phyloP scores from a whole-genome alignment of 64 coral and sea anemone genomes.

The Hydrozoanthus tunicans region DNA sequence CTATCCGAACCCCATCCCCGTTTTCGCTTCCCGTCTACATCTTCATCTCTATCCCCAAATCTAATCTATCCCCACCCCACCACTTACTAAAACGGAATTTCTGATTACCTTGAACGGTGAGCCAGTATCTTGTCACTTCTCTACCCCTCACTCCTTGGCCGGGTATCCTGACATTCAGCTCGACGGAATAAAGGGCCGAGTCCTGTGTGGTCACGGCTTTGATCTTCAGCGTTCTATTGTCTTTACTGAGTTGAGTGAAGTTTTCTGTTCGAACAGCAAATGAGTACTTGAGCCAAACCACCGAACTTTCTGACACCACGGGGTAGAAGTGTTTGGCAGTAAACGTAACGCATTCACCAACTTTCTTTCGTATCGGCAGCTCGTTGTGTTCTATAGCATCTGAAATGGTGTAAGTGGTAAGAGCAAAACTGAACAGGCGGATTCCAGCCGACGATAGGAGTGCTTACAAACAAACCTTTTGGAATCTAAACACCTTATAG shows the following conservation, averaged over 20 bases:
- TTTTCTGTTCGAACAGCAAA: slow-evolving; percentile 25
- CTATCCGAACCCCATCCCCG: no score
- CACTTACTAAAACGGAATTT: neutral
- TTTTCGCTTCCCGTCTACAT: no score
- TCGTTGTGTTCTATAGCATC: slow-evolving; percentile 55
- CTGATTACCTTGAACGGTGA: slow-evolving; percentile 70
- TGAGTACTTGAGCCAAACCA: slow-evolving; percentile 65
- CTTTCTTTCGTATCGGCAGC: slow-evolving; percentile 61
- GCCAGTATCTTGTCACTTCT: slow-evolving; percentile 85
- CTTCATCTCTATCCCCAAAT: no score
- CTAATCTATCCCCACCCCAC: no score
- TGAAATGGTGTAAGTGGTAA: no score
- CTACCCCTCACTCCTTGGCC: slow-evolving; percentile 42
- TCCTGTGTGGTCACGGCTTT: slow-evolving; percentile 41
- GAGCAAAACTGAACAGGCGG: no score
- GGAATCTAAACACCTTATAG: no score
- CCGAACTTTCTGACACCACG: neutral
- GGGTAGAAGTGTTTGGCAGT: slow-evolving; percentile 65
- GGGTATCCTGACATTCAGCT: slow-evolving; percentile 42
- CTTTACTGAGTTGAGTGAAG: neutral
- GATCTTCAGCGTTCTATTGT: slow-evolving; percentile 51
- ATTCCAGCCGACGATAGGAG: no score
- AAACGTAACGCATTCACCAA: slow-evolving; percentile 81
- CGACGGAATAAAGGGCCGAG: slow-evolving; percentile 68
- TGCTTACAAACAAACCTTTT: no score